Percentiles rank a stretch among this genome's conserved stretches.
These are phyloP conservation scores for Pseudocheirus occidentalis DNA, from an alignment of 2,797 vertebrate genomes.

Conservation along the genomic window DNA sequence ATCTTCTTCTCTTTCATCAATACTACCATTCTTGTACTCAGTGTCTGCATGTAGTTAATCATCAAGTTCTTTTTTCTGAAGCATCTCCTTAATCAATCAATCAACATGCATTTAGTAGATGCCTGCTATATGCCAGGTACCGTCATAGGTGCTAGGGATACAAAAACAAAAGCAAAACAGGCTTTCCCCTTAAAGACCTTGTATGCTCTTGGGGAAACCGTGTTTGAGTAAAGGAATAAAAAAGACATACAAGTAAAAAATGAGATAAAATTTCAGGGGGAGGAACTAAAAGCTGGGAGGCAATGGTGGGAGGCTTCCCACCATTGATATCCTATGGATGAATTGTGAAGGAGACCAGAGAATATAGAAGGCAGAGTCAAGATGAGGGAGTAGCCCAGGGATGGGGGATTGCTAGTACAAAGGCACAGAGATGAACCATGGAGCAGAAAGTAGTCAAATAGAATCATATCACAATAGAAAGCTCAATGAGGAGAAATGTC, in stretches of 20 bases:
- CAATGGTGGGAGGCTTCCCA: too few relatives aligned
- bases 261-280: too few relatives aligned
- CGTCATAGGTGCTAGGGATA: background rate
- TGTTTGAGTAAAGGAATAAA: background rate
- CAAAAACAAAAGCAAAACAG: background rate
- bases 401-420: background rate
- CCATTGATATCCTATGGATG: too few relatives aligned
- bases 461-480: background rate
- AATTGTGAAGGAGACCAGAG: too few relatives aligned
- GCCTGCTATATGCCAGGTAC: background rate
- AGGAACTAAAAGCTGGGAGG: too few relatives aligned
- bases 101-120: background rate
- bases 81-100: background rate
- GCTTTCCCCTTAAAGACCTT: background rate
- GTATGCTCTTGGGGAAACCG: background rate
- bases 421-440: background rate
- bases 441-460: background rate
- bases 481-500: background rate
- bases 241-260: too few relatives aligned
- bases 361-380: background rate
- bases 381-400: background rate
- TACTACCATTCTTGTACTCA: background rate
- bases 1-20: background rate
- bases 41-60: background rate
- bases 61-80: background rate